A percentile compares a stretch with the other conserved stretches of the same genome.
Conservation (phyloP, 2,797 vertebrate genomes). For the Onychomys arenicola region DNA sequence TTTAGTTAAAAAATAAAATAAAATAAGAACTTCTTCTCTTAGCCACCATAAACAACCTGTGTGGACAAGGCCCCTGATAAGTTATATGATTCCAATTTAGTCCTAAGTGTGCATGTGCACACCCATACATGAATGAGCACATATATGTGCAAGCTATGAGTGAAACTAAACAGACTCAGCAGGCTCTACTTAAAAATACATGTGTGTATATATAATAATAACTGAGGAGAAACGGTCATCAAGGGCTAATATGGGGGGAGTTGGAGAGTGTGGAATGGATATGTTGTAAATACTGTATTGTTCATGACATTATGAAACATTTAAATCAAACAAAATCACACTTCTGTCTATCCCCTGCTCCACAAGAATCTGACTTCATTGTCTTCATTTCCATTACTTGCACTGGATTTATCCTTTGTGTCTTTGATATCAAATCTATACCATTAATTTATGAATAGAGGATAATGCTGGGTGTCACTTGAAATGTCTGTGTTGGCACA, state of each 20-base stretch:
- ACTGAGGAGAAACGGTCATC: not conserved
- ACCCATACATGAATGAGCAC: no score
- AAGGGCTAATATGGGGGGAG: not conserved
- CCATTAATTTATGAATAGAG: constrained; percentile 37
- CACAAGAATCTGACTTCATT: not conserved
- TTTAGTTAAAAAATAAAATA: no score
- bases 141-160: not conserved
- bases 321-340: no score
- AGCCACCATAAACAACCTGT: no score
- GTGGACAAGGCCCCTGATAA: not conserved
- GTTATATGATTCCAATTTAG: not conserved
- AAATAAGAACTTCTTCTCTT: no score
- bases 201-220: not conserved
- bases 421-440: not conserved
- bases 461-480: not conserved
- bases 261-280: not conserved
- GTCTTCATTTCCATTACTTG: not conserved
- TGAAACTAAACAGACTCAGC: not conserved
- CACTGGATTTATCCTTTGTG: not conserved
- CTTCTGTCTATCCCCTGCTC: not conserved
- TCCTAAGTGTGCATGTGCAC: not conserved
- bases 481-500: not conserved
- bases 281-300: not conserved
- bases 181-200: not conserved
- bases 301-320: not conserved